phyloP scores from a whole-genome alignment of 1,140 invertebrate species.

The Pentalonia nigronervosa region DNA sequence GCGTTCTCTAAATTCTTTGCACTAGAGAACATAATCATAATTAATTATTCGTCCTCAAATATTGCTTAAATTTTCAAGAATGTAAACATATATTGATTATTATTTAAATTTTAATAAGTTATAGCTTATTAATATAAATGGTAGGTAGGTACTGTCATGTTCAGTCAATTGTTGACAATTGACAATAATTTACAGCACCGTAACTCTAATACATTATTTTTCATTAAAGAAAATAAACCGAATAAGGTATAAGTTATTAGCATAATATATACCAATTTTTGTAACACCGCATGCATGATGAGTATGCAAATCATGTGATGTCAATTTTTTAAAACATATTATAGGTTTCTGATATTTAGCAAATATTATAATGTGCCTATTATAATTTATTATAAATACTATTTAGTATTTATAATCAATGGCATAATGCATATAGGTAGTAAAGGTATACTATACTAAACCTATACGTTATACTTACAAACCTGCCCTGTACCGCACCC shows the following conservation, averaged over 20 bases:
- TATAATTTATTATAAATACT: too few species aligned
- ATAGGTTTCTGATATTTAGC: background rate
- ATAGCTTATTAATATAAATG: background rate
- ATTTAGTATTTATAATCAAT: too few species aligned
- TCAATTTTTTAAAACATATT: background rate
- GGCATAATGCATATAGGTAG: too few species aligned
- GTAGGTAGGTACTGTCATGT: background rate
- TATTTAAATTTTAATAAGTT: background rate
- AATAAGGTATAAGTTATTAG: background rate
- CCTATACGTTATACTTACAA: too few species aligned
- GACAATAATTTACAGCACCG: background rate
- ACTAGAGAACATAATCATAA: constrained; percentile 7
- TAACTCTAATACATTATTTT: background rate
- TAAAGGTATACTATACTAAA: background rate
- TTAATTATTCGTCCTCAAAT: constrained; percentile 9
- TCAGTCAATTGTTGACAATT: background rate
- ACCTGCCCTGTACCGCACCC: background rate
- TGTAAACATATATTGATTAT: constrained; percentile 8
- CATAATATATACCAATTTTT: background rate
- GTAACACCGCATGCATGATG: background rate
- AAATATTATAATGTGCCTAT: background rate
- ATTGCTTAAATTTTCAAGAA: constrained; percentile 26
- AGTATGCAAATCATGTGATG: background rate
- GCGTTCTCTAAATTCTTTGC: background rate
- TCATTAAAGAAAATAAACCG: background rate